These are phyloP conservation scores for Polypedilum pembai DNA, from an alignment of 1,140 invertebrate genomes.

Conservation along the genomic window DNA sequence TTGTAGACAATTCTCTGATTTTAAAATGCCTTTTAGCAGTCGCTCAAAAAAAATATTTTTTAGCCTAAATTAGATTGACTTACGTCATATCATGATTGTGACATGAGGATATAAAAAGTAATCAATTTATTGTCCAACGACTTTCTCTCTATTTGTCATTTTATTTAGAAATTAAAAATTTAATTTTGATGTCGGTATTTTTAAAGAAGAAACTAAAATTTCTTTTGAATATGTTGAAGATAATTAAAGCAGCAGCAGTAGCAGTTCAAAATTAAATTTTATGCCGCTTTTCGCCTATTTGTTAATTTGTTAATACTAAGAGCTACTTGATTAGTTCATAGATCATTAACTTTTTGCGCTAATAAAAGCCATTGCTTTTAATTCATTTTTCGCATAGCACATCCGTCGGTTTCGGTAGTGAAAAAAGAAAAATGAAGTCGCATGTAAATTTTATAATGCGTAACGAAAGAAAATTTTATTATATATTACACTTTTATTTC, in stretches of 20 bases:
- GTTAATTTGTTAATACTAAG: constrained; percentile 5
- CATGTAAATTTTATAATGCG: constrained; percentile 23
- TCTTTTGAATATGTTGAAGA: not conserved
- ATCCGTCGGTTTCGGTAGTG: not conserved
- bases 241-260: not conserved
- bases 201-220: not conserved
- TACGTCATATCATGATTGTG: not conserved
- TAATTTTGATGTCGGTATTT: not conserved
- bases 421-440: not conserved
- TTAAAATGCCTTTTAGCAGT: constrained; percentile 19
- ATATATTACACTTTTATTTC: not conserved
- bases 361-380: not conserved
- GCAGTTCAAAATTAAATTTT: not conserved
- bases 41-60: not conserved
- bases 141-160: not conserved
- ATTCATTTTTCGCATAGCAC: not conserved
- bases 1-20: too few relatives aligned
- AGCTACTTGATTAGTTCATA: constrained; percentile 16
- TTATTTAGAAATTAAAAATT: not conserved
- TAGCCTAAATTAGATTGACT: not conserved
- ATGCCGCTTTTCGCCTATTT: not conserved
- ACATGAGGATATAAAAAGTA: not conserved
- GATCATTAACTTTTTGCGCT: constrained; percentile 16
- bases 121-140: constrained; percentile 1
- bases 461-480: constrained; percentile 21